Base-by-base conservation (phyloP, 1,140 invertebrate genomes). In the Mizuhopecten yessoensis region DNA sequence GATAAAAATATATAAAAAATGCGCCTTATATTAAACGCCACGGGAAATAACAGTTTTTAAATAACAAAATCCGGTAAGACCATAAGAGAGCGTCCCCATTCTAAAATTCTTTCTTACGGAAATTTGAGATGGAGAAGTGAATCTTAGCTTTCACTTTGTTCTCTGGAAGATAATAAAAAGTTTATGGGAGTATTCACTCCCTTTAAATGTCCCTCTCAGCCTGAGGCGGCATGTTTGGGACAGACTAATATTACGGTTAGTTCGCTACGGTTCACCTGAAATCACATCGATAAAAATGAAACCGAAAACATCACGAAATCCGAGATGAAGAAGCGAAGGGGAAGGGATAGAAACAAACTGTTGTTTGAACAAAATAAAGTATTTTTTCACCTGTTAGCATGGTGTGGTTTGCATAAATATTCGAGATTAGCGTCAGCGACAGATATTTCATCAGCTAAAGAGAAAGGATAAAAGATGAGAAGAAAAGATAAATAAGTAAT, bases 61-160 rank as follows among this genome's bases (percentile, higher is more conserved):
- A n/a, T 75, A n/a, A n/a, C 3, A 75, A 75, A 75, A 75, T 75
- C 57, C 57, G 57, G 57, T 75, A 29, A 75, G 57, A 29, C 57
- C 0, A 29, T 29, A 75, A 75, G 57, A 75, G 23, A 75, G 2
- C 57, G 57, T n/a, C 23, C 57, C 23, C n/a, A 75, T 29, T 75
- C 29, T 75, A 9, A 75, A 75, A 75, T 75, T 75, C 57, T 75
- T 75, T 75, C 57, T 75, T 75, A 29, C 57, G 57, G 57, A 75
- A 75, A 75, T 29, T 75, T 75, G 57, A 75, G 57, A n/a, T 75
- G 57, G 17, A 75, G 57, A 75, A 75, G 57, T 75, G 57, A 75
- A 75, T 75, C 57, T 75, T 75, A 75, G 57, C 57, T 75, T 75
- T 75, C 57, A 75, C 57, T n/a, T 75, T 75, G 57, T 75, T 75